Base-by-base conservation (phyloP, 92 coral and sea anemone genomes). In the Zoanthus gigantus region DNA sequence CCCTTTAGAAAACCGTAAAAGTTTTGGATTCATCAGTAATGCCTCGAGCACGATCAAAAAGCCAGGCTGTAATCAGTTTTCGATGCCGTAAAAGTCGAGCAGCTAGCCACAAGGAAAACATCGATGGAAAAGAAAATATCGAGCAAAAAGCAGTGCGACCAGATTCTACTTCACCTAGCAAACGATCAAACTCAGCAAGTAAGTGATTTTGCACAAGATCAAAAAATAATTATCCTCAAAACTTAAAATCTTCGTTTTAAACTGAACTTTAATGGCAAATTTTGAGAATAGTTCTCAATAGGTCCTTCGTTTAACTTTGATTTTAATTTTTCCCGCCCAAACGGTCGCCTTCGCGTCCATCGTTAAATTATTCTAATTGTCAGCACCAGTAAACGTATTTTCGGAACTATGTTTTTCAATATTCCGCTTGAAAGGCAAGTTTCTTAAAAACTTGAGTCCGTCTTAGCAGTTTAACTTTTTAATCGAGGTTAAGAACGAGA, bases 31-130 rank as follows among this genome's bases (percentile, higher is more conserved):
- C 46, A 67, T 23, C 53, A 44, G 53, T 45, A 42, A 95, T 95
- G 98, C 92, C 96, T 72, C 93, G 98, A 75, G 69, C 85, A 82
- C 89, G 86, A 57, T 93, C 90, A 44, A 92, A 90, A 45, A 88
- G 94, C 45, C 98, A 96, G 79, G 86, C 89, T 71, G 89, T 93
- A 67, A 94, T 96, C 54, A 93, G 79, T 61, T 96, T 96, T 80
- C 98, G 92, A 28, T 86, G 78, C 68, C 96, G 95, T 23, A 96
- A 96, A 88, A 89, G 92, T 17, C 96, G 95, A 71, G 83, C 94
- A 65, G 34, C 42, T 65, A 76, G 46, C 45, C 92, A 89, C 42
- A 90, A 88, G 73, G 91, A 91, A 57, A 87, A 61, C 32, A n/a
- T 31, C 65, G 92, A 84, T 63, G 85, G 71, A 37, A 47, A 78